Conservation (phyloP, 2,113 vertebrate genomes). For the Tylochromis polylepis region DNA sequence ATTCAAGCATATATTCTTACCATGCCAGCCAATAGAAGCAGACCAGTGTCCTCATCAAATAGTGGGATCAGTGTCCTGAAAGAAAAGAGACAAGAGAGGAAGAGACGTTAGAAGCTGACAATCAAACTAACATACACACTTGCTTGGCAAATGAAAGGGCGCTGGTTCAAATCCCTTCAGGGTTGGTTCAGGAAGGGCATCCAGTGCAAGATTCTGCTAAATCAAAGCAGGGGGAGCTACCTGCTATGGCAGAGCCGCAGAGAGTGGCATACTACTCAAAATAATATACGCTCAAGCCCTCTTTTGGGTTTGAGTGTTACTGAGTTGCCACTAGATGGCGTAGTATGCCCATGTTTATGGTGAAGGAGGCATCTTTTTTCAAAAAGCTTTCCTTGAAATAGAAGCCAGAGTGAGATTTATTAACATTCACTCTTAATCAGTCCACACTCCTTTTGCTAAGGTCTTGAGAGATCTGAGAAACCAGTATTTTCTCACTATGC, state of each 20-base stretch:
- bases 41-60: slow-evolving; percentile 82
- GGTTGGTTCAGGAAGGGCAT: not conserved
- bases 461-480: not conserved
- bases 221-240: not conserved
- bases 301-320: not conserved
- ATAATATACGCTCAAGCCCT: not conserved
- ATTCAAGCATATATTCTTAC: slow-evolving; percentile 61
- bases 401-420: not conserved
- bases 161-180: not conserved
- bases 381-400: not conserved
- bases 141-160: not conserved
- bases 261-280: not conserved
- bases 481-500: not conserved
- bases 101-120: not conserved
- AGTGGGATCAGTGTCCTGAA: slow-evolving; percentile 82
- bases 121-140: not conserved
- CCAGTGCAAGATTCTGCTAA: not conserved
- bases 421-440: not conserved
- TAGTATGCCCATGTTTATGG: not conserved
- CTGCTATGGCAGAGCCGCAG: not conserved
- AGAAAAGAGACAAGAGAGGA: not conserved
- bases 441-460: accelerated
- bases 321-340: slow-evolving; percentile 46
- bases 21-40: slow-evolving; percentile 85
- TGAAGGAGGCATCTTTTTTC: not conserved